A percentile compares a stretch with the other conserved stretches of the same genome.
Evolutionary conservation across 2,888 invertebrate species (phyloP).

Genomic region (Scaptomyza caliginosa): DNA sequence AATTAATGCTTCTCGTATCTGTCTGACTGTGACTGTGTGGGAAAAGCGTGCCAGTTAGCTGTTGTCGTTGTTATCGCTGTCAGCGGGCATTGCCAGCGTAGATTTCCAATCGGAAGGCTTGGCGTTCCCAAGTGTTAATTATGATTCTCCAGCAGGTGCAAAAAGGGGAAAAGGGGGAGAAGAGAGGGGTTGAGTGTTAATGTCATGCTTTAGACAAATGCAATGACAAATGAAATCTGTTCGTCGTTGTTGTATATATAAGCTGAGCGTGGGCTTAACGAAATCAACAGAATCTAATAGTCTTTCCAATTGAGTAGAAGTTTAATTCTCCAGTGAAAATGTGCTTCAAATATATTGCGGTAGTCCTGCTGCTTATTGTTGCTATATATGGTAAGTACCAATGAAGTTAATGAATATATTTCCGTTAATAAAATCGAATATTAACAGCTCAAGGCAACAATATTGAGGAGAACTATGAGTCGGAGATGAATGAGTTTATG

Average conservation of each 20-base stretch:
- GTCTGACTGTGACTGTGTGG: neutral
- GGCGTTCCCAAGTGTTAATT: neutral
- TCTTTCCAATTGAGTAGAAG: slow-evolving; percentile 22
- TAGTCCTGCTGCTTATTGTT: slow-evolving; percentile 26
- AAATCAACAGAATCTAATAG: slow-evolving; percentile 51
- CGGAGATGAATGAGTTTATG: slow-evolving; percentile 63
- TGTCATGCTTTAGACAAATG: neutral
- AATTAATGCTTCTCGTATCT: too few relatives aligned
- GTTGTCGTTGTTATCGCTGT: neutral
- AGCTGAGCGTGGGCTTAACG: slow-evolving; percentile 6
- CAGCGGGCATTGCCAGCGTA: slow-evolving; percentile 33
- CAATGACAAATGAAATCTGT: neutral
- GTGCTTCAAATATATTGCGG: slow-evolving; percentile 22
- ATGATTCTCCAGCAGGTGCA: neutral
- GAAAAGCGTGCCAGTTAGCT: slow-evolving; percentile 22
- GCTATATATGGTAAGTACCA: slow-evolving; percentile 37
- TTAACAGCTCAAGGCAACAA: slow-evolving; percentile 30
- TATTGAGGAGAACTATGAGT: slow-evolving; percentile 37
- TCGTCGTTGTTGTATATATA: slow-evolving; percentile 37
- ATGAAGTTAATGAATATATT: too few relatives aligned
- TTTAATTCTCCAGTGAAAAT: slow-evolving; percentile 19
- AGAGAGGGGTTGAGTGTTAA: neutral
- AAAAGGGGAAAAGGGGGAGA: neutral
- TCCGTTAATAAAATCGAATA: neutral
- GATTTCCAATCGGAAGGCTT: neutral